Conservation (phyloP, 2,888 invertebrate species). For the Apantesis nais region DNA sequence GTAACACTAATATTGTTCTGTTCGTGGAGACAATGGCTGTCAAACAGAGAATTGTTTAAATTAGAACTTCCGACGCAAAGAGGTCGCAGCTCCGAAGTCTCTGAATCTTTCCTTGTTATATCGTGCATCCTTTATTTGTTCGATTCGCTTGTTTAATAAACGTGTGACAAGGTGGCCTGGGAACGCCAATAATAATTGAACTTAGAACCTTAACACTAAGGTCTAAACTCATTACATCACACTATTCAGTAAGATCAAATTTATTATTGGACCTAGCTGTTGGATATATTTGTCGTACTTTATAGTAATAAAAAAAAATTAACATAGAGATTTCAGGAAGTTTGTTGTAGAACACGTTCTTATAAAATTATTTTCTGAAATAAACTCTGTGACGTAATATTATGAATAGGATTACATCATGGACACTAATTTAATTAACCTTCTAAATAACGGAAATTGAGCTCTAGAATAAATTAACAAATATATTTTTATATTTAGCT, state of each 20-base stretch:
- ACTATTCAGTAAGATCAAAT: background rate
- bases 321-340: no score
- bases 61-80: slow-evolving; percentile 67
- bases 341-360: no score
- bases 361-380: background rate
- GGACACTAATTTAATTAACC: slow-evolving; percentile 5
- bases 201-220: background rate
- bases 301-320: background rate
- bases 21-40: slow-evolving; percentile 56
- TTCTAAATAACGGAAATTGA: slow-evolving; percentile 4
- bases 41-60: slow-evolving; percentile 68
- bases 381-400: background rate
- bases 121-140: slow-evolving; percentile 42
- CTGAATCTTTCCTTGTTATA: slow-evolving; percentile 27
- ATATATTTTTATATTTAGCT: background rate
- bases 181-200: background rate
- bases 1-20: slow-evolving; percentile 9
- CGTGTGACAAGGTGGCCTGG: slow-evolving; percentile 18
- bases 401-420: background rate
- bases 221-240: no score
- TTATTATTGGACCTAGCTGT: no score
- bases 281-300: background rate
- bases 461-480: background rate
- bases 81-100: slow-evolving; percentile 33
- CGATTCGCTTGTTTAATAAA: slow-evolving; percentile 24